Conservation (phyloP, 2,113 vertebrate species). For the Mormyrus iriodes region DNA sequence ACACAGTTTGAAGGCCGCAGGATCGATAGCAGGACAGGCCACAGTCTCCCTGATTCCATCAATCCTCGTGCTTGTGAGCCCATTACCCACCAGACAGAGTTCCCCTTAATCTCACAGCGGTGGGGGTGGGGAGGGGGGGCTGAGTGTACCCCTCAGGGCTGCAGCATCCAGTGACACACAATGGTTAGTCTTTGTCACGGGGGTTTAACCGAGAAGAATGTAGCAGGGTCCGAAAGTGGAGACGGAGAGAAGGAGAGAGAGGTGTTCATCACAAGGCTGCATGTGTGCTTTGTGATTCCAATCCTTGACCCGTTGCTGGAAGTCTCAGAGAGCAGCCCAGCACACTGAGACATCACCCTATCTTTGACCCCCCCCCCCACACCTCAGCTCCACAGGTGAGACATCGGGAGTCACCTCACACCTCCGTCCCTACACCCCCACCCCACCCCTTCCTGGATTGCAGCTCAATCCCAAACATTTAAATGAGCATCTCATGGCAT, state of each 20-base stretch:
- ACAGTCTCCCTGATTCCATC: conserved; percentile 32
- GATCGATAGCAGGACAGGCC: conserved; percentile 34
- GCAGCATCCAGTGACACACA: not conserved
- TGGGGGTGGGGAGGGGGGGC: not conserved
- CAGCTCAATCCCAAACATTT: not conserved
- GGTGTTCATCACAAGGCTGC: not conserved
- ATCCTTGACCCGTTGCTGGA: not conserved
- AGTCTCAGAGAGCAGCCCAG: not conserved
- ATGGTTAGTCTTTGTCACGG: not conserved
- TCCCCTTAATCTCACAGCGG: not conserved
- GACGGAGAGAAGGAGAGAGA: not conserved
- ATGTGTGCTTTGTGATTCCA: not conserved
- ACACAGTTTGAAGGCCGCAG: not conserved
- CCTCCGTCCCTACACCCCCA: not conserved
- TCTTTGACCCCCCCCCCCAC: not conserved
- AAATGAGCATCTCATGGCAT: not conserved
- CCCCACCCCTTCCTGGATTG: not conserved
- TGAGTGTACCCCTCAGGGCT: not conserved
- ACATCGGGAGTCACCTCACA: not conserved
- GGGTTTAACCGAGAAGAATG: not conserved
- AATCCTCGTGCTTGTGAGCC: conserved; percentile 34
- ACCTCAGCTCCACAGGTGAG: not conserved
- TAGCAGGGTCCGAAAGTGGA: not conserved
- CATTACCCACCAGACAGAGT: conserved; percentile 33
- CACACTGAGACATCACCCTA: not conserved